These are phyloP conservation scores for Leptinotarsa peninsularis DNA, from an alignment of 2,888 invertebrate species.

Conservation along the genomic window DNA sequence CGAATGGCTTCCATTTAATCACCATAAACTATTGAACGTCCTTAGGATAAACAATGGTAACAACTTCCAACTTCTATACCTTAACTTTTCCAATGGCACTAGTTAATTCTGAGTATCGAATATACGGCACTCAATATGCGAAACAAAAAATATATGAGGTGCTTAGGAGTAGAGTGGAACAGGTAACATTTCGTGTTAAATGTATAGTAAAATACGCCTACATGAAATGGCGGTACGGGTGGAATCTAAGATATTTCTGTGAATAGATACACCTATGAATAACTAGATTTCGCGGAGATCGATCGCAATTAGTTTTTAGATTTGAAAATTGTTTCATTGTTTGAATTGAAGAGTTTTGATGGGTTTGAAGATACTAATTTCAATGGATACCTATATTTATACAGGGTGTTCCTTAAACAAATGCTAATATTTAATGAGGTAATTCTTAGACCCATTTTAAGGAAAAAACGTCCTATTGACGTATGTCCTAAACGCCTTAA, in stretches of 20 bases:
- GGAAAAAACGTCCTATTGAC: too few relatives aligned
- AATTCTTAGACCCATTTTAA: too few relatives aligned
- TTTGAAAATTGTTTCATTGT: too few relatives aligned
- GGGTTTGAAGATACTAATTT: too few relatives aligned
- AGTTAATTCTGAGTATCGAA: constrained; percentile 30
- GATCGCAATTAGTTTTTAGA: neutral
- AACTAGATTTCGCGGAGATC: neutral
- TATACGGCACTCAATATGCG: constrained; percentile 23
- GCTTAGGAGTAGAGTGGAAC: constrained; percentile 24
- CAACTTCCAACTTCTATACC: constrained; percentile 30
- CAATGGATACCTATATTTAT: too few relatives aligned
- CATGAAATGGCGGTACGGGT: neutral
- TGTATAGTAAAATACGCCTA: constrained; percentile 27
- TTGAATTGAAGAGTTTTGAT: too few relatives aligned
- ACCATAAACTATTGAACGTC: constrained; percentile 42
- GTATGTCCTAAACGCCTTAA: too few relatives aligned
- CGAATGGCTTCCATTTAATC: constrained; percentile 38
- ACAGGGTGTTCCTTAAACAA: too few relatives aligned
- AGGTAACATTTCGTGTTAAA: constrained; percentile 25
- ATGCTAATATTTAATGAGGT: too few relatives aligned
- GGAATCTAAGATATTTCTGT: constrained; percentile 19
- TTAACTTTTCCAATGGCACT: constrained; percentile 28
- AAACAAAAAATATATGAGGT: constrained; percentile 24
- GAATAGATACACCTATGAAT: constrained; percentile 9
- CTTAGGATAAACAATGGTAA: constrained; percentile 40